phyloP scores from a whole-genome alignment of 2,797 vertebrate species.

The Loris lydekkerianus region DNA sequence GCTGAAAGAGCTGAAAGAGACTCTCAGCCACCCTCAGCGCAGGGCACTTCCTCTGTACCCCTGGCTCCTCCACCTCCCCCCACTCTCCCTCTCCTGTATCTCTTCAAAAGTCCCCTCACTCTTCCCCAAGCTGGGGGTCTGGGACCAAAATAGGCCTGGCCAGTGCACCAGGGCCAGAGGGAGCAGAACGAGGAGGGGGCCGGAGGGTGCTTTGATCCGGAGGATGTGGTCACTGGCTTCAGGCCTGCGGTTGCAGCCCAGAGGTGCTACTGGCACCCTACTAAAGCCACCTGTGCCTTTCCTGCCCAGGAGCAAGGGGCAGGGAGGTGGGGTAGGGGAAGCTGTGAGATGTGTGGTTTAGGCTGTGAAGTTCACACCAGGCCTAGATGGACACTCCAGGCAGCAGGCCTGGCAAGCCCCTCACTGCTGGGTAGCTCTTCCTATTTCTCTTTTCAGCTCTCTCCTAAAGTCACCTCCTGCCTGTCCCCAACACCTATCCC shows the following conservation, averaged over 20 bases:
- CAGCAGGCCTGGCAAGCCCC: background rate
- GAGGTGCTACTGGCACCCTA: background rate
- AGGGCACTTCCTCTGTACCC: background rate
- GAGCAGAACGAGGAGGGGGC: background rate
- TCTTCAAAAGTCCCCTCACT: background rate
- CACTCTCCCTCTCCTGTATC: background rate
- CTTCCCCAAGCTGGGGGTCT: background rate
- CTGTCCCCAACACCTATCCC: background rate
- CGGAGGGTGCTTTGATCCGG: background rate
- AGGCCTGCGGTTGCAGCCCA: constrained; percentile 59
- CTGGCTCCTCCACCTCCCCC: too few species aligned
- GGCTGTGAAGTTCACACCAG: background rate
- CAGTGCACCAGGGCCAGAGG: background rate
- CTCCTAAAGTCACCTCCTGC: background rate
- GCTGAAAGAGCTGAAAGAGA: background rate
- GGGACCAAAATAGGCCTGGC: background rate
- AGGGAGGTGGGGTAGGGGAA: background rate
- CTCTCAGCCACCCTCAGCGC: too few species aligned
- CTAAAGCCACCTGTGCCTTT: constrained; percentile 56
- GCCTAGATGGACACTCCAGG: constrained; percentile 62
- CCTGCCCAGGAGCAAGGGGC: constrained; percentile 22
- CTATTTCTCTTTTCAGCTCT: constrained; percentile 41
- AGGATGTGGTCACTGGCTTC: constrained; percentile 73
- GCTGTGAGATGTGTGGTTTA: constrained; percentile 57
- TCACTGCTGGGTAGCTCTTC: constrained; percentile 1